Evolutionary conservation across 2,113 vertebrate species (phyloP).

Genomic region (Irena cyanogastra): DNA sequence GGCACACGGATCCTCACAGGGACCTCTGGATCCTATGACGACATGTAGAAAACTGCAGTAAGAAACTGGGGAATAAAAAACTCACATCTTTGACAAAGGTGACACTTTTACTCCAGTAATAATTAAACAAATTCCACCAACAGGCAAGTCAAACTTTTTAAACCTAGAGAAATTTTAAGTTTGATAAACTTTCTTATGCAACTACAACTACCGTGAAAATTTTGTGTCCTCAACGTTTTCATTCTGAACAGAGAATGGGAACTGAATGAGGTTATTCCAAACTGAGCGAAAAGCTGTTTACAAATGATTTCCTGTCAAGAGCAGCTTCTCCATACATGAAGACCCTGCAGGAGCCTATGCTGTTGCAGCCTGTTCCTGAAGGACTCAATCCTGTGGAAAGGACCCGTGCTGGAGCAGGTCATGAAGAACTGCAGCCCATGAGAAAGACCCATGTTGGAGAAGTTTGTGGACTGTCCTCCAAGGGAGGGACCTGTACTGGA

Average conservation of each 20-base stretch:
- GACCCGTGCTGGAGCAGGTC: rapidly evolving
- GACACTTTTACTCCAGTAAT: background rate
- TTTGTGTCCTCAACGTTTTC: background rate
- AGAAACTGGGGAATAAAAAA: background rate
- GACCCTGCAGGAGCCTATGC: rapidly evolving
- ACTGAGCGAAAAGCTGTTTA: background rate
- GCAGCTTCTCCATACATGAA: background rate
- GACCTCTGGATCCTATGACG: background rate
- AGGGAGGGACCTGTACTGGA: background rate
- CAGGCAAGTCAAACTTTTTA: background rate
- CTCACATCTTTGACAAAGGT: background rate
- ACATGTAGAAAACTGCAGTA: background rate
- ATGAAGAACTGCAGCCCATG: background rate
- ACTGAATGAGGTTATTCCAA: background rate
- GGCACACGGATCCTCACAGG: background rate
- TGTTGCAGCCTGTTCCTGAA: background rate
- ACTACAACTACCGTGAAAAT: background rate
- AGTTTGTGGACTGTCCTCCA: background rate
- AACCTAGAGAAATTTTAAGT: background rate
- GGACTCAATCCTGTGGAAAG: background rate
- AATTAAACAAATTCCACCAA: background rate
- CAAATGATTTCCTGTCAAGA: background rate
- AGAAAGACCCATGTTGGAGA: background rate
- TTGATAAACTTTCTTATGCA: background rate
- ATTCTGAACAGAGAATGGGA: background rate